Conservation (phyloP, 2,113 vertebrate genomes). For the Phoxinus phoxinus region DNA sequence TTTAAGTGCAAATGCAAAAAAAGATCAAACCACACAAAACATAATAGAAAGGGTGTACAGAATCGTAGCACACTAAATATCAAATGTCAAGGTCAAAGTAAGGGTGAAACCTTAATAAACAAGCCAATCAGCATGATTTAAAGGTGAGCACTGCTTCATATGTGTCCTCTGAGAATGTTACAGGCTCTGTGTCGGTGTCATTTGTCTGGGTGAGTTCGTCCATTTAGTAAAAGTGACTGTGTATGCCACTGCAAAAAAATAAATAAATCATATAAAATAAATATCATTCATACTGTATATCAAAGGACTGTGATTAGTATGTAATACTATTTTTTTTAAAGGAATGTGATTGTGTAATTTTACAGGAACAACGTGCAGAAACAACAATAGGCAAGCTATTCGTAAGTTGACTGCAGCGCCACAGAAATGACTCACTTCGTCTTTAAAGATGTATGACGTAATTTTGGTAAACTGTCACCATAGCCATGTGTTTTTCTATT, state of each 20-base stretch:
- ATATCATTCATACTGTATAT: no score
- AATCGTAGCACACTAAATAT: neutral
- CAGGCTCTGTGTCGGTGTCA: neutral
- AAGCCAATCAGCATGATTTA: neutral
- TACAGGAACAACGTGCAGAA: neutral
- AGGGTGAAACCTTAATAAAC: constrained; percentile 10
- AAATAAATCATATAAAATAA: no score
- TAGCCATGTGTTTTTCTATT: neutral
- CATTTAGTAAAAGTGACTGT: neutral
- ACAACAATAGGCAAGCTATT: neutral
- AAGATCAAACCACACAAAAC: neutral
- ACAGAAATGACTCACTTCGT: neutral
- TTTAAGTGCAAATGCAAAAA: neutral
- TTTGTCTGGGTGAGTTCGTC: neutral
- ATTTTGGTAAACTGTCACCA: neutral
- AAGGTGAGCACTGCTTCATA: neutral
- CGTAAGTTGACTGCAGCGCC: neutral
- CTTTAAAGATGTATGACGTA: neutral
- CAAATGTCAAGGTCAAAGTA: neutral
- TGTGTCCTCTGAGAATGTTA: neutral
- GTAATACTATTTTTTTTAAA: no score
- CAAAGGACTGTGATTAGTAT: no score
- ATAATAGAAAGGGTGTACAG: neutral
- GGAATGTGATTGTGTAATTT: no score
- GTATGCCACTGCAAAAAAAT: neutral